Conservation (phyloP, 1,140 invertebrate species). For the Drosophila leontia region DNA sequence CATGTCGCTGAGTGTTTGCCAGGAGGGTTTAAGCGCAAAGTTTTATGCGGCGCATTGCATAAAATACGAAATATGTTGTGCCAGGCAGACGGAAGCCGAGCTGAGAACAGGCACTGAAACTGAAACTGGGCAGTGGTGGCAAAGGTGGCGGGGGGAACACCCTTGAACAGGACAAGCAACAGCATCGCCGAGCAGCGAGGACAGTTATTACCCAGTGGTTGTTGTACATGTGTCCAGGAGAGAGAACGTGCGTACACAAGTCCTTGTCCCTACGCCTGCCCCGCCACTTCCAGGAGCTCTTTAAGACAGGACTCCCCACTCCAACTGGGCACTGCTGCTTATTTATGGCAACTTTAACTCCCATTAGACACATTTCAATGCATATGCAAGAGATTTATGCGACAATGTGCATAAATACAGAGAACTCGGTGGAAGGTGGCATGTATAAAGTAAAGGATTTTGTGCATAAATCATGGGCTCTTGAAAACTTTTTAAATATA, state of each 20-base stretch:
- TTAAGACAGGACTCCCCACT: conserved; percentile 30
- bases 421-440: conserved; percentile 1
- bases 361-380: conserved; percentile 79
- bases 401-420: conserved; percentile 42
- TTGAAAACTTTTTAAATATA: not conserved
- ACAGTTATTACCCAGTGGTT: conserved; percentile 61
- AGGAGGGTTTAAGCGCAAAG: conserved; percentile 62
- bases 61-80: conserved; percentile 72
- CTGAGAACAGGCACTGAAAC: conserved; percentile 41
- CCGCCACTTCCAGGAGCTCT: conserved; percentile 9
- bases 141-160: not conserved
- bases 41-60: conserved; percentile 72
- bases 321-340: conserved; percentile 43
- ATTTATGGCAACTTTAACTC: conserved; percentile 81
- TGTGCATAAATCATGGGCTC: not conserved
- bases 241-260: conserved; percentile 42
- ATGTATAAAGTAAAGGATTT: not conserved
- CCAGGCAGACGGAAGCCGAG: conserved; percentile 24
- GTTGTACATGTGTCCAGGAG: conserved; percentile 51
- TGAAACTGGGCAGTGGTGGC: conserved; percentile 8
- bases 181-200: conserved; percentile 27
- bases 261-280: conserved; percentile 13
- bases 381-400: conserved; percentile 74
- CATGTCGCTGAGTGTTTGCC: conserved; percentile 4
- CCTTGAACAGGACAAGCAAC: conserved; percentile 40